Evolutionary conservation across 2,797 vertebrate genomes (phyloP).

Genomic region (Setipinna tenuifilis): DNA sequence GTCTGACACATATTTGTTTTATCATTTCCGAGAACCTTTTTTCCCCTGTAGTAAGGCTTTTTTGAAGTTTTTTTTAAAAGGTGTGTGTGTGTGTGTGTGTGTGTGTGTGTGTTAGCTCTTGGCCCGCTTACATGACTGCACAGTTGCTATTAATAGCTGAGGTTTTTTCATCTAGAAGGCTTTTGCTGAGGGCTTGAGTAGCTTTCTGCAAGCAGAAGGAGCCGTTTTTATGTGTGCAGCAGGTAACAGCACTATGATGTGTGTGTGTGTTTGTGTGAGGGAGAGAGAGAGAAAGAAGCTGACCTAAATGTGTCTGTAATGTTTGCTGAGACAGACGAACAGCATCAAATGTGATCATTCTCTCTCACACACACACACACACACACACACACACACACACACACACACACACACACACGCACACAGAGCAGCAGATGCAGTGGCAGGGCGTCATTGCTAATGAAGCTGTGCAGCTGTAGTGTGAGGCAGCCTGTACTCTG

Average conservation of each 20-base stretch:
- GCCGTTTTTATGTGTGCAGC: background rate
- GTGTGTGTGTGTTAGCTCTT: background rate
- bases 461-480: slow-evolving; percentile 18
- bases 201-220: background rate
- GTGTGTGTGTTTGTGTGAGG: slow-evolving; percentile 44
- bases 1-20: background rate
- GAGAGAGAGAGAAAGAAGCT: slow-evolving; percentile 43
- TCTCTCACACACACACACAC: background rate
- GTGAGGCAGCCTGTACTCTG: background rate
- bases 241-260: background rate
- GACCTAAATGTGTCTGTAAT: slow-evolving; percentile 72
- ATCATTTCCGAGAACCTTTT: background rate
- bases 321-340: slow-evolving; percentile 63
- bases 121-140: background rate
- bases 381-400: slow-evolving; percentile 20
- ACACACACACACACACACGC: slow-evolving; percentile 22
- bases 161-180: background rate
- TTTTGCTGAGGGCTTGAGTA: background rate
- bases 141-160: background rate
- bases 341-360: background rate
- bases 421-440: background rate
- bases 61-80: background rate
- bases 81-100: background rate
- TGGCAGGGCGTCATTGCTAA: background rate
- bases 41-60: background rate